Evolutionary conservation across 2,797 vertebrate genomes (phyloP).

Genomic region (Sebastes diaconus): DNA sequence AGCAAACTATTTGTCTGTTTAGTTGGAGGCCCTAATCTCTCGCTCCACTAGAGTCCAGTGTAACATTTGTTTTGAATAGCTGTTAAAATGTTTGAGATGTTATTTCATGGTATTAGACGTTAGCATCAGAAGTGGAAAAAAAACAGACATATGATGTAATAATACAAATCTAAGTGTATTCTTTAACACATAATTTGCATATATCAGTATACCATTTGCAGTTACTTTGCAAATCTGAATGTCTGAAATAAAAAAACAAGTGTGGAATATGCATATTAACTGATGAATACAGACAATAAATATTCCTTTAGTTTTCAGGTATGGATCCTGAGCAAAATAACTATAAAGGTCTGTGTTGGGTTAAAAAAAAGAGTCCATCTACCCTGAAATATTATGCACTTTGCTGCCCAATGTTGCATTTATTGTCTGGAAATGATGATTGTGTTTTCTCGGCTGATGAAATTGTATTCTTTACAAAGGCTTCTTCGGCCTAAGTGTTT

Average conservation of each 20-base stretch:
- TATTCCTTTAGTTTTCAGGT: background rate
- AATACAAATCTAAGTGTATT: background rate
- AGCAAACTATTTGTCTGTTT: conserved; percentile 13
- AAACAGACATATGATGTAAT: conserved; percentile 5
- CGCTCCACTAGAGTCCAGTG: conserved; percentile 4
- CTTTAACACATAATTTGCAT: background rate
- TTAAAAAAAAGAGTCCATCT: background rate
- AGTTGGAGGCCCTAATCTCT: background rate
- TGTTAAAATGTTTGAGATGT: conserved; percentile 47
- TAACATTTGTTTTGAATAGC: conserved; percentile 40
- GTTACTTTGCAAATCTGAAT: conserved; percentile 22
- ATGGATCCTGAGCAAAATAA: background rate
- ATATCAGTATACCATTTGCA: background rate
- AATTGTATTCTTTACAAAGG: conserved; percentile 50
- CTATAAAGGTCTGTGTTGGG: background rate
- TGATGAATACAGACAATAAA: background rate
- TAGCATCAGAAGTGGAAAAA: background rate
- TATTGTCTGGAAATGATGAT: conserved; percentile 19
- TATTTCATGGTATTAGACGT: conserved; percentile 28
- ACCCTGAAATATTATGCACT: conserved; percentile 15
- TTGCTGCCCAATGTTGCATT: conserved; percentile 35
- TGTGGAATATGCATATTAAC: conserved; percentile 24
- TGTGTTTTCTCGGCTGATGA: conserved; percentile 43
- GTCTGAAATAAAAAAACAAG: conserved; percentile 9
- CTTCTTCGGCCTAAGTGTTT: conserved; percentile 45